Base-by-base conservation (phyloP, 2,888 invertebrate species). In the Phaedon cochleariae region DNA sequence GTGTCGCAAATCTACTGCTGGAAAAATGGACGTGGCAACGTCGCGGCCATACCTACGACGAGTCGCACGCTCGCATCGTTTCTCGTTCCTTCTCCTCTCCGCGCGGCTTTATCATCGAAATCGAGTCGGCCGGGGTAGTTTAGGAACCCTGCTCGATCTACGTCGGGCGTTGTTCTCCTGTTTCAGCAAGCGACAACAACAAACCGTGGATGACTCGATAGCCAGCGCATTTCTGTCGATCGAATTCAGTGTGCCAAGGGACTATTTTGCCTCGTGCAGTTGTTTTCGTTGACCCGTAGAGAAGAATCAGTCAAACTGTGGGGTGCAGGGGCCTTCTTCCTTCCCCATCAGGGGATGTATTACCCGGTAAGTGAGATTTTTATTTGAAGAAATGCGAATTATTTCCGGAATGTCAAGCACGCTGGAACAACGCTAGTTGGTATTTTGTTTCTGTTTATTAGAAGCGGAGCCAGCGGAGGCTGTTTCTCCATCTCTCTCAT, bases 271-370 rank as follows among this genome's bases (percentile, higher is more conserved):
- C 71, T 75, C 62, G 74, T 71, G 80, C 77, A 77, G 78, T 78
- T 78, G 61, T 86, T 86, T 86, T 87, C 84, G 74, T 74, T 73
- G 72, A 73, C 65, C n/a, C 65, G 75, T 75, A 73, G 69, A 63
- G 55, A 65, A 72, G 71, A 75, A 91, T 90, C 93, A 90, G 91
- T 90, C 95, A 95, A 95, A 91, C 95, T 95, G 95, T 95, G 95
- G 95, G 94, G 95, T 88, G 92, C 94, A 88, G 94, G 94, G 89
- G 93, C 94, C 87, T 95, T 93, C 89, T 94, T 95, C 88, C 92
- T 95, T 91, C 94, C 94, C 91, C 93, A 93, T 88, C 95, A 94
- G 92, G 95, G 95, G 91, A 94, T 95, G 91, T 95, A 94, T 88
- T 95, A 95, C 90, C 95, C 94, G 91, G 94, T 95, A 89, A 94